A percentile compares a stretch with the other conserved stretches of the same genome.
Conservation (phyloP, 1,140 invertebrate genomes). For the Dinoponera quadriceps region DNA sequence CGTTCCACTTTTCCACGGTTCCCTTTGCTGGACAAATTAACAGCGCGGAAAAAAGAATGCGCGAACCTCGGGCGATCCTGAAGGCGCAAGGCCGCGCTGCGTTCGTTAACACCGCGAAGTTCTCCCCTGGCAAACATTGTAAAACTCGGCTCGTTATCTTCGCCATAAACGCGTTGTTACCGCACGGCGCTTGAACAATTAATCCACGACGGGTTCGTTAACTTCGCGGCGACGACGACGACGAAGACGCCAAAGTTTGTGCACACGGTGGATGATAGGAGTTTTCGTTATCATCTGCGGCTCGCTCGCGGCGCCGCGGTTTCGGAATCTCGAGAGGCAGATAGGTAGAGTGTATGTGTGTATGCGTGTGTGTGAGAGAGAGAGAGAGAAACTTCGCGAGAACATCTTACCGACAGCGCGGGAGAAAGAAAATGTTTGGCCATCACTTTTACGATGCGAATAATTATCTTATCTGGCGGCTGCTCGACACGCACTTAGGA, state of each 20-base stretch:
- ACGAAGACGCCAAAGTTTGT: slow-evolving; percentile 21
- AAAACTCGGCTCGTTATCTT: slow-evolving; percentile 56
- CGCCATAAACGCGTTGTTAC: slow-evolving; percentile 48
- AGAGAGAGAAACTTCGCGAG: not conserved
- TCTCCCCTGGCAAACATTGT: slow-evolving; percentile 36
- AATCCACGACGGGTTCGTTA: slow-evolving; percentile 54
- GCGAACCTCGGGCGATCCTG: slow-evolving; percentile 17
- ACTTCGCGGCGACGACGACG: slow-evolving; percentile 10
- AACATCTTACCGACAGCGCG: not conserved
- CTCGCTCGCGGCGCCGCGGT: slow-evolving; percentile 10
- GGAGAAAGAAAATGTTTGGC: slow-evolving; percentile 23
- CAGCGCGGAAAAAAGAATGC: not conserved
- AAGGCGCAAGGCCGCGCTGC: not conserved
- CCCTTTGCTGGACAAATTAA: not conserved
- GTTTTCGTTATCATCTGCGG: slow-evolving; percentile 42
- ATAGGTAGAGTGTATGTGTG: too few species aligned
- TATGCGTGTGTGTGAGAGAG: too few species aligned
- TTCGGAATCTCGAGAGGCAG: slow-evolving; percentile 27
- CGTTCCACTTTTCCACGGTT: not conserved
- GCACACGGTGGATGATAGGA: slow-evolving; percentile 20
- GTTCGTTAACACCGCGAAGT: slow-evolving; percentile 33
- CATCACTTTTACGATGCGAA: slow-evolving; percentile 65
- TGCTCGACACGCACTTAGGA: not conserved
- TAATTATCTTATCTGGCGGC: slow-evolving; percentile 65
- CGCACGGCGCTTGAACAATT: slow-evolving; percentile 45